Evolutionary conservation across 2,797 vertebrate species (phyloP), one percentile per base, ranked within the genome.

Genomic region (Lepidocolaptes lacrymiger): DNA sequence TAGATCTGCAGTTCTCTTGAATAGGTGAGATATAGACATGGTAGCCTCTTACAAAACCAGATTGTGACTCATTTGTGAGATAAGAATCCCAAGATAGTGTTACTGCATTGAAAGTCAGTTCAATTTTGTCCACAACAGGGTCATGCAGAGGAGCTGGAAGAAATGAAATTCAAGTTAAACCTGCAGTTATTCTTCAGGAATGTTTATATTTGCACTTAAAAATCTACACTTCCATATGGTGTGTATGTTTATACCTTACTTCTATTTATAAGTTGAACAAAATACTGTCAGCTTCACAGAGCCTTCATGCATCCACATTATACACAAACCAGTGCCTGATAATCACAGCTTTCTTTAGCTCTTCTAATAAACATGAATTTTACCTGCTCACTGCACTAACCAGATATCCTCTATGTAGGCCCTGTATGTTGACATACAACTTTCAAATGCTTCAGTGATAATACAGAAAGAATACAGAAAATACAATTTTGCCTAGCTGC

Each of bases 21-120:
- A 90, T 6, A 23, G 94, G 85, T 10, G 97, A 97, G 77, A 98
- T 39, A 30, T 97, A 98, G 67, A 98, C 37, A 4, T 62, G 51
- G 71, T 99, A 99, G 27, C 98, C 98, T 67, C 61, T 97, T 89
- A 99, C 84, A 81, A 99, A 99, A 8, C 98, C 98, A 5, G 91
- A 23, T 5, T 98, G 98, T 56, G 91, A 80, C 2, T 94, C 94
- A 71, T 98, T 93, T 1, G 96, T 92, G 55, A 94, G 91, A 12
- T 97, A 88, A 54, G 94, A 97, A 55, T 46, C 80, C 99, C 99
- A 99, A 34, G 49, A 97, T 17, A 99, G 84, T 2, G 88, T 93
- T 78, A 98, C 96, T 69, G 98, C 97, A 59, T 96, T 95, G 55
- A 96, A 95, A 55, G 97, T 97, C 34, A 97, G 56, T 82, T 84